Evolutionary conservation across 2,113 vertebrate genomes (phyloP).

Genomic region (Equus przewalskii): DNA sequence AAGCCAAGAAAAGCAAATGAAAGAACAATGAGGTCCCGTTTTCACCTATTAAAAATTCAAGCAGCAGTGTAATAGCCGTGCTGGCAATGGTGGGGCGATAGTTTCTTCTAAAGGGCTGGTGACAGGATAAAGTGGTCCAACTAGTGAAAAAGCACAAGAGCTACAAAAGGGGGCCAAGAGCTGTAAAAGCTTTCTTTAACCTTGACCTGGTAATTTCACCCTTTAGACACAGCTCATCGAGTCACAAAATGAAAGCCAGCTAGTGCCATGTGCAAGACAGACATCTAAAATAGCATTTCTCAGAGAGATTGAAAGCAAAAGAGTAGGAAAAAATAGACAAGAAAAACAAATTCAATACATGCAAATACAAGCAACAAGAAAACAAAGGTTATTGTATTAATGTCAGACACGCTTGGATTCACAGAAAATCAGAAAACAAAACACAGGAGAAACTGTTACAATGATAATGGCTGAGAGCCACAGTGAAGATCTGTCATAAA

Average conservation of each 20-base stretch:
- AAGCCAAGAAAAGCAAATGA: slow-evolving; percentile 38
- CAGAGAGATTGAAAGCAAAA: background rate
- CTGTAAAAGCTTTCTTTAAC: slow-evolving; percentile 30
- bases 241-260: slow-evolving; percentile 34
- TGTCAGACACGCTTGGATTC: background rate
- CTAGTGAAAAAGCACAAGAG: slow-evolving; percentile 7
- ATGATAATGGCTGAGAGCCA: background rate
- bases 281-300: slow-evolving; percentile 39
- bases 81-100: background rate
- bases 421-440: slow-evolving; percentile 52
- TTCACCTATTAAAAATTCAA: slow-evolving; percentile 77
- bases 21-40: slow-evolving; percentile 57
- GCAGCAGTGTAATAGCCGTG: background rate
- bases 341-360: background rate
- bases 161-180: background rate
- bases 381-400: slow-evolving; percentile 10
- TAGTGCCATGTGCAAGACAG: background rate
- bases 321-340: slow-evolving; percentile 50
- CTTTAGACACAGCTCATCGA: slow-evolving; percentile 43
- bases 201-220: slow-evolving; percentile 38
- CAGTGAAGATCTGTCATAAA: slow-evolving; percentile 18
- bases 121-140: background rate
- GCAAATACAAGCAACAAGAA: slow-evolving; percentile 44
- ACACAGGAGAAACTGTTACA: background rate
- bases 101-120: slow-evolving; percentile 36